A percentile compares a stretch with the other conserved stretches of the same genome.
Conservation (phyloP, 2,797 vertebrate species). For the Pseudochirops cupreus region DNA sequence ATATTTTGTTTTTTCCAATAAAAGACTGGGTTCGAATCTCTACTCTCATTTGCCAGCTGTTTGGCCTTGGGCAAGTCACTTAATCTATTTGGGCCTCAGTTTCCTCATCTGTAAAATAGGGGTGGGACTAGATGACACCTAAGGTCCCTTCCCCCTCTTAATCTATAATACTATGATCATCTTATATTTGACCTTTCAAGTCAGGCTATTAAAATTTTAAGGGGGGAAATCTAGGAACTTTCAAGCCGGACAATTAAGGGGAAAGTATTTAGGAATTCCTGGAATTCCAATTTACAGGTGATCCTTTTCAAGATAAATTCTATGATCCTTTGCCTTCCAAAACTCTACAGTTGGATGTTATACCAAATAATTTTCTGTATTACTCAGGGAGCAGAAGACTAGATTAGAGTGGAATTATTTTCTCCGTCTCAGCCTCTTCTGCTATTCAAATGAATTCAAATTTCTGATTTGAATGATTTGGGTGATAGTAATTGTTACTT, state of each 20-base stretch:
- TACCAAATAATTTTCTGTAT: background rate
- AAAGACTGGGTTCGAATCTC: background rate
- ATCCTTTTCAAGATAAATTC: background rate
- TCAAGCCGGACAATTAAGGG: background rate
- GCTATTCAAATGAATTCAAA: constrained; percentile 36
- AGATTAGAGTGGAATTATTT: fast-evolving
- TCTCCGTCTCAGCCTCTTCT: background rate
- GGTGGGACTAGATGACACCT: background rate
- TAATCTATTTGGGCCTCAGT: background rate
- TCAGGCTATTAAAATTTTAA: background rate
- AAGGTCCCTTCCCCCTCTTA: background rate
- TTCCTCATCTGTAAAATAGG: background rate
- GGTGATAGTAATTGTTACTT: background rate
- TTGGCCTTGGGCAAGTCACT: background rate
- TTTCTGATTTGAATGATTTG: background rate
- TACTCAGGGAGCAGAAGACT: background rate
- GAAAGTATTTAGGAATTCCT: background rate
- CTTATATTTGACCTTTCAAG: background rate
- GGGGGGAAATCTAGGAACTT: background rate
- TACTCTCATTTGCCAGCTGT: background rate
- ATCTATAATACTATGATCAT: background rate
- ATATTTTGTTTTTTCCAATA: background rate
- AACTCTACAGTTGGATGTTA: background rate
- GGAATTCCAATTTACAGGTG: background rate
- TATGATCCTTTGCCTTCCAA: background rate